Evolutionary conservation across 1,140 invertebrate genomes (phyloP), one percentile per base, ranked within the genome.

Genomic region (Conus betulinus): DNA sequence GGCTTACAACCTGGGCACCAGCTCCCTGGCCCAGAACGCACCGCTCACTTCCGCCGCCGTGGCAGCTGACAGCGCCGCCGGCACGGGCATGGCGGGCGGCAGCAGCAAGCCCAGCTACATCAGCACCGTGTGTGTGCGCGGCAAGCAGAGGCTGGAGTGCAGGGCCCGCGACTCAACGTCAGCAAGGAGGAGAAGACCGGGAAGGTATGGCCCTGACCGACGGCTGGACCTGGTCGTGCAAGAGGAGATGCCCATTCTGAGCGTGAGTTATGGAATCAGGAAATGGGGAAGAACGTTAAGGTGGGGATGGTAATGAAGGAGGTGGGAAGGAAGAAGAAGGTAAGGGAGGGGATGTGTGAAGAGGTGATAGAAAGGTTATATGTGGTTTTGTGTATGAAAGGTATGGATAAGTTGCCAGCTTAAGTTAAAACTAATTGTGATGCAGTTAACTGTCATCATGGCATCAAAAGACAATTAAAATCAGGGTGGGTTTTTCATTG

Each of bases 131-230:
- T 91, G 89, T 87, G 93, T 95, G 7, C 89, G 94, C 60, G 95
- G 95, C 8, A 95, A 95, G 88, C 95, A 96, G 91, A 91, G 89
- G 63, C 91, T 96, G 63, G 94, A 95, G 94, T 95, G 5, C 94
- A 94, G 91, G 95, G 95, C 10, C 95, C 94, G 7, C 84, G 95
- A 60, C 91, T 96, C 13, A 96, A 96, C 88, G 93, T 89, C 86
- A 94, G 93, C 81, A 94, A 95, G 81, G 94, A 94, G 84, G 95
- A 96, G 85, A 95, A 94, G 83, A 91, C 92, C 13, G 93, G 91
- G 55, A 95, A 95, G 88, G 87, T 94, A 96, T 88, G 95, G 95
- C 23, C 93, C 94, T 83, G 96, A 96, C 90, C 90, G 95, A 76
- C 89, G 96, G 60, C 93, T 96, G 55, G 94, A 96, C 84, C 91